These are phyloP conservation scores for Mimachlamys varia DNA, from an alignment of 2,888 invertebrate genomes.

Conservation along the genomic window DNA sequence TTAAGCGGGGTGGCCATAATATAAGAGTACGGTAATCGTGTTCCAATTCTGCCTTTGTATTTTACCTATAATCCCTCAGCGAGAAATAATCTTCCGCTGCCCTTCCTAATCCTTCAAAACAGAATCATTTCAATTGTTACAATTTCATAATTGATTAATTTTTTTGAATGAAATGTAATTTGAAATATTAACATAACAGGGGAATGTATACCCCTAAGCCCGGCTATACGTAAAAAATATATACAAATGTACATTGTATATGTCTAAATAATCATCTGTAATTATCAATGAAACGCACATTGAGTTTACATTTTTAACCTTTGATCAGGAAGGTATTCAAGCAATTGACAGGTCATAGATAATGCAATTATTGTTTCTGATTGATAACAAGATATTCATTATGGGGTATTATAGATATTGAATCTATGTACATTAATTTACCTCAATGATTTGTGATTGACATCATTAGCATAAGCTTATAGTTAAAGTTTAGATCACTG, in stretches of 20 bases:
- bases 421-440: not conserved
- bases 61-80: not conserved
- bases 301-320: not conserved
- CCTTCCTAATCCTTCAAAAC: not conserved
- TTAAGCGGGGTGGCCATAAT: too few species aligned
- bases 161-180: slow-evolving; percentile 15
- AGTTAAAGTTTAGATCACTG: too few species aligned
- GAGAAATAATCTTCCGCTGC: not conserved
- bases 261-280: too few species aligned
- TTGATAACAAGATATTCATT: not conserved
- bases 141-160: slow-evolving; percentile 6
- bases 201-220: not conserved
- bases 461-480: too few species aligned
- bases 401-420: not conserved
- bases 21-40: too few species aligned
- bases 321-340: not conserved
- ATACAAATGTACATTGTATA: not conserved
- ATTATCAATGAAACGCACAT: not conserved
- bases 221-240: not conserved
- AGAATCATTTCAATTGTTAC: not conserved
- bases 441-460: not conserved
- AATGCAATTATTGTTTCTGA: not conserved
- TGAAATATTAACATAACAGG: not conserved
- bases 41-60: not conserved
- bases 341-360: slow-evolving; percentile 1